These are phyloP conservation scores for Argyresthia goedartella DNA, from an alignment of 2,888 invertebrate species.

Conservation along the genomic window DNA sequence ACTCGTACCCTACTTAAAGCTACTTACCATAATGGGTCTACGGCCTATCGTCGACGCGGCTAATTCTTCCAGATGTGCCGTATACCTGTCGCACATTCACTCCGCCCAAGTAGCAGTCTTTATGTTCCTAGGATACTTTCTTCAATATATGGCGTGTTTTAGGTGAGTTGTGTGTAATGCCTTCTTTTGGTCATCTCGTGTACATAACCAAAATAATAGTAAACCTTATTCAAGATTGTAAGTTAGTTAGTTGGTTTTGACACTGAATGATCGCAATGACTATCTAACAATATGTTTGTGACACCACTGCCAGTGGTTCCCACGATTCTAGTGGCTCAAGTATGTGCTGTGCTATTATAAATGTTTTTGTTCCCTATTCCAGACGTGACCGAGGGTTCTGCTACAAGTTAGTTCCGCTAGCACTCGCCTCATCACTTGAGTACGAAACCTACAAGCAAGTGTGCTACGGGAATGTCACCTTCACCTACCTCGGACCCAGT, in stretches of 20 bases:
- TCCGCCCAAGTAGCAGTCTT: conserved; percentile 75
- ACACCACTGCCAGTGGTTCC: not conserved
- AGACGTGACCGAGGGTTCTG: conserved; percentile 81
- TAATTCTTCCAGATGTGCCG: conserved; percentile 70
- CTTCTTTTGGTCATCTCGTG: not conserved
- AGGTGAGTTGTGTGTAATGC: no score
- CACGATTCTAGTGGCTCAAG: no score
- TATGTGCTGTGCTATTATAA: not conserved
- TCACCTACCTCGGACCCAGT: conserved; percentile 82
- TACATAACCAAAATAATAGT: no score
- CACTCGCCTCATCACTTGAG: conserved; percentile 47
- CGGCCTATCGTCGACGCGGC: conserved; percentile 76
- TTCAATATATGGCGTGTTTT: conserved; percentile 86
- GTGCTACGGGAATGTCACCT: conserved; percentile 78
- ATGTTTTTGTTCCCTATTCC: conserved; percentile 21
- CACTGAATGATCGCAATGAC: no score
- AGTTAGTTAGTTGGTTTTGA: not conserved
- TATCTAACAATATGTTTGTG: not conserved
- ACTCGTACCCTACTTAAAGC: conserved; percentile 79
- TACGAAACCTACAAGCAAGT: conserved; percentile 69
- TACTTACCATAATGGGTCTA: conserved; percentile 81
- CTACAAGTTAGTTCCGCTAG: conserved; percentile 65
- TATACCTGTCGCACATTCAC: conserved; percentile 76
- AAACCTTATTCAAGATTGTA: not conserved
- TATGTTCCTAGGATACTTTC: conserved; percentile 78